These are phyloP conservation scores for Temnopleurus reevesii DNA, from an alignment of 53 echinoderm and acorn worm genomes.

Conservation along the genomic window DNA sequence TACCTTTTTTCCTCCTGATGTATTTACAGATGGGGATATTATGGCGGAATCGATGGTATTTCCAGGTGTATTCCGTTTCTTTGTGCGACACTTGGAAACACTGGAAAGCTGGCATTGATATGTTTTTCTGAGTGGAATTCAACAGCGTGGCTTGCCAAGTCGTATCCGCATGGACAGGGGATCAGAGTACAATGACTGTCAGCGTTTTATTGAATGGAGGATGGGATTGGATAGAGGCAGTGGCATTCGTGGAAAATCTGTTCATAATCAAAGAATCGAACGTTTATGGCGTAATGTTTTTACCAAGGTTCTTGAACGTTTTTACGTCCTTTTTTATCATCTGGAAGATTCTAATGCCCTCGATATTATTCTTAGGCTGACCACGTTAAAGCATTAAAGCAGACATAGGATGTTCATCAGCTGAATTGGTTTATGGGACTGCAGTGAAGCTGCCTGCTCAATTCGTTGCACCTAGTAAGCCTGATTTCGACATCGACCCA, in stretches of 20 bases:
- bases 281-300: conserved; percentile 61
- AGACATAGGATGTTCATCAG: conserved; percentile 43
- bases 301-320: conserved; percentile 42
- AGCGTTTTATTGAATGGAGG: conserved; percentile 53
- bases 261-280: conserved; percentile 66
- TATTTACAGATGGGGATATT: conserved; percentile 55
- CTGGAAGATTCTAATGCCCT: conserved; percentile 39
- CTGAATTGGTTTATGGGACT: conserved; percentile 65
- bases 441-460: conserved; percentile 57
- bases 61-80: conserved; percentile 35
- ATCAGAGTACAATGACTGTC: conserved; percentile 46
- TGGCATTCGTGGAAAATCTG: conserved; percentile 53
- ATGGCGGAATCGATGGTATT: conserved; percentile 48
- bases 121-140: conserved; percentile 20
- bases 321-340: conserved; percentile 58
- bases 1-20: background rate
- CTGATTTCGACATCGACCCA: background rate
- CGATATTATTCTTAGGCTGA: too few species aligned
- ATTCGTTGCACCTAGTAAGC: conserved; percentile 1
- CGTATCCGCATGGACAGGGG: conserved; percentile 50
- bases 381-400: conserved; percentile 37
- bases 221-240: conserved; percentile 60
- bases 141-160: conserved; percentile 48
- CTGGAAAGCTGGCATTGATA: background rate
- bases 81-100: background rate